phyloP scores from a whole-genome alignment of 2,113 vertebrate species.

The Andinoacara biseriatus region DNA sequence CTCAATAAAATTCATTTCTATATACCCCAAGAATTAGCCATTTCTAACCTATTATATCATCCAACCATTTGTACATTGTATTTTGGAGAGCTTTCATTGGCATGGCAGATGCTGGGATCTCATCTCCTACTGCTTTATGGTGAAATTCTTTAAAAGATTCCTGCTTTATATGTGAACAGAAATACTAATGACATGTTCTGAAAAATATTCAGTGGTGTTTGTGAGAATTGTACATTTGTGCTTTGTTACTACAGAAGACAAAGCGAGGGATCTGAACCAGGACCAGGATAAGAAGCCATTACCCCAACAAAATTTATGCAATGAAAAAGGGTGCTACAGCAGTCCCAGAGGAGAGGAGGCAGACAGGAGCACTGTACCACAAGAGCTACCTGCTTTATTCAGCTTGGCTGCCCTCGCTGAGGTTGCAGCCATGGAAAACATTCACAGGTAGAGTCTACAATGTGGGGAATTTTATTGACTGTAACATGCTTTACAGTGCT shows the following conservation, averaged over 20 bases:
- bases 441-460: conserved; percentile 85
- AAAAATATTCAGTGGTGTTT: conserved; percentile 2
- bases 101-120: background rate
- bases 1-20: too few relatives aligned
- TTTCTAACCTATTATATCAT: background rate
- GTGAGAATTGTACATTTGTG: background rate
- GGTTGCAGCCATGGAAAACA: conserved; percentile 99
- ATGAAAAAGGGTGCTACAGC: conserved; percentile 82
- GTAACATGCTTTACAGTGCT: background rate
- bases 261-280: conserved; percentile 86
- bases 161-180: background rate
- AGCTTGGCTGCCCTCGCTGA: conserved; percentile 98
- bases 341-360: conserved; percentile 75
- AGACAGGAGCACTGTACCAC: conserved; percentile 83
- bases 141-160: background rate
- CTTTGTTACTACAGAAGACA: conserved; percentile 83
- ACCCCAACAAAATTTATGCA: conserved; percentile 85
- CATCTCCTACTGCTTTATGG: background rate
- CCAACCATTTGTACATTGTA: background rate
- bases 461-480: background rate
- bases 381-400: conserved; percentile 88
- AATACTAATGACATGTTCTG: conserved; percentile 4
- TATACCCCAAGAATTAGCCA: background rate
- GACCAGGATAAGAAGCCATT: conserved; percentile 85
- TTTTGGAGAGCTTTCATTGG: background rate